Base-by-base conservation (phyloP, 2,888 invertebrate species). In the Andrena praecox region DNA sequence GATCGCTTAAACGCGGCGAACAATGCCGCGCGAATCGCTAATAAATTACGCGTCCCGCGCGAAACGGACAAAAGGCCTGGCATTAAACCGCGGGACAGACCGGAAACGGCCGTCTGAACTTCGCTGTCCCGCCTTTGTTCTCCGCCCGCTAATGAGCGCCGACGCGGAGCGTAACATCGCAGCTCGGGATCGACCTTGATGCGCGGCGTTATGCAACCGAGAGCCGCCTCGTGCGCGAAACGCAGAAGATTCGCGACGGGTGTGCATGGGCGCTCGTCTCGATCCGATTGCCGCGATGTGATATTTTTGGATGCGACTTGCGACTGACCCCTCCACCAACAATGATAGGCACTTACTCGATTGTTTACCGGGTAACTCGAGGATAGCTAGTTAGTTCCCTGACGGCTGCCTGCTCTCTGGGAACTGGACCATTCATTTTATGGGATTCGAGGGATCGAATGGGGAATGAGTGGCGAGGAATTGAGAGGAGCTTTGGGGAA, bases 81-180 rank as follows among this genome's bases (percentile, higher is more conserved):
- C 50, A 10, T 4, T 5, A 42, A 33, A 54, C 24, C 42, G 48
- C 50, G 60, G 31, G 60, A 48, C 50, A 64, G 79, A 60, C 79
- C 87, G 86, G 86, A 86, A 86, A 85, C 85, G 62, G 50, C 63
- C 82, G 68, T 71, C 74, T 66, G 72, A 67, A 76, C 73, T 71
- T 74, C 60, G 70, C 59, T 74, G 77, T 62, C 64, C 52, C 76
- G 56, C 68, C 76, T 88, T 87, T 88, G 86, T 86, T 88, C 82
- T 85, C 68, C 35, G 24, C n/a, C 29, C 56, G 80, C 75, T 82
- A 87, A 87, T 69, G 86, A 87, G 64, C 81, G 56, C 52, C 67
- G 77, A 72, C 68, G 77, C 82, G 80, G 80, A 88, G 84, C 86
- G 87, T 88, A 88, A 88, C 84, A 77, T 66, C 67, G 82, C 52